Evolutionary conservation across 2,888 invertebrate genomes (phyloP), one percentile per base, ranked within the genome.

Genomic region (Amiota communis): DNA sequence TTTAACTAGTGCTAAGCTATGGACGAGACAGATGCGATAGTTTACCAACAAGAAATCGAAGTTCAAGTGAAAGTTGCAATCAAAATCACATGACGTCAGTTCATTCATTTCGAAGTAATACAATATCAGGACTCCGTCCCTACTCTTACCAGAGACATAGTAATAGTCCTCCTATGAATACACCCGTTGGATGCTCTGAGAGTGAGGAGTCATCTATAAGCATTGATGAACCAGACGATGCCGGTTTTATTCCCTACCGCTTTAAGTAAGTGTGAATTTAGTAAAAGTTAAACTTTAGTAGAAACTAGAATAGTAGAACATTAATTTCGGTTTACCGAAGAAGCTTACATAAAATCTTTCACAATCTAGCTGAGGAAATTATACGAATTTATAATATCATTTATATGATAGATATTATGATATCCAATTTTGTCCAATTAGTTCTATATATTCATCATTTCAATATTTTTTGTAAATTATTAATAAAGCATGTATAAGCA

Each of bases 21-120:
- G 81, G 82, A 15, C 79, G 96, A 67, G 95, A 94, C 81, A 92
- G 96, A 74, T 95, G 95, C 88, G 96, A 96, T 89, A 96, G 95
- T 86, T 93, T 96, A 91, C 96, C 89, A 69, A 83, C 95, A 13
- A 91, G 95, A 75, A 92, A 94, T 53, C 91, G 94, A 53, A 93
- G 93, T 13, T 91, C 91, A 61, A 93, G 93, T 82, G 94, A 94
- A 85, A 92, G 92, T 74, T 90, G 89, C 72, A 78, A 87, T 84
- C 81, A 83, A 71, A 86, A 82, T 63, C 83, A 85, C 76, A 77
- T 77, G 72, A 87, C 85, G 59, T 86, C 90, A 79, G 88, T 90
- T 79, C 88, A 89, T 71, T 87, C 90, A 70, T 89, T 91, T 70
- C 85, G 90, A 76, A 87, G 89, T 79, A 87, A 90, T 76, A 89